Evolutionary conservation across 1,140 invertebrate genomes (phyloP).

Genomic region (Popillia japonica): DNA sequence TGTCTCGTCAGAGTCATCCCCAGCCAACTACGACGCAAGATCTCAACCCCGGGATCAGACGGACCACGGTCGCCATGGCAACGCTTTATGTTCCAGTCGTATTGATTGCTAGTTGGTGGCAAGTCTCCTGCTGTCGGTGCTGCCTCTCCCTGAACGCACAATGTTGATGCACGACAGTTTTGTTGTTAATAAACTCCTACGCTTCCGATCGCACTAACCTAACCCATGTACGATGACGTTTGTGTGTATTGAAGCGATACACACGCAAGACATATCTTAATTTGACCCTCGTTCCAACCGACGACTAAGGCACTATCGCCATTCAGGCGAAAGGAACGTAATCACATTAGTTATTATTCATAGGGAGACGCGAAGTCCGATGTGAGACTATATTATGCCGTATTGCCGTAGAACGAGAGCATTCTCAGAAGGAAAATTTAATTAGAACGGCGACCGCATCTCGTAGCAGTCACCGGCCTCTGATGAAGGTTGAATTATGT

Average conservation of each 20-base stretch:
- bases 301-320: background rate
- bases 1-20: background rate
- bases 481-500: slow-evolving; percentile 27
- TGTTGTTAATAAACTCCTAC: slow-evolving; percentile 30
- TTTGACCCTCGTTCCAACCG: background rate
- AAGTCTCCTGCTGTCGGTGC: slow-evolving; percentile 1
- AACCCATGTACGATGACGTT: background rate
- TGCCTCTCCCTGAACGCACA: background rate
- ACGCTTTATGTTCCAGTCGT: slow-evolving; percentile 39
- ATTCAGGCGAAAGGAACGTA: background rate
- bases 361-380: background rate
- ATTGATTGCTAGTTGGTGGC: slow-evolving; percentile 28
- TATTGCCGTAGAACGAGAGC: background rate
- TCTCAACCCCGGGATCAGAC: slow-evolving; percentile 34
- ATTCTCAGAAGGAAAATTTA: slow-evolving; percentile 30
- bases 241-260: background rate
- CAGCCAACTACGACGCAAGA: background rate
- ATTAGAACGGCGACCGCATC: slow-evolving; percentile 1
- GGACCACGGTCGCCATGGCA: slow-evolving; percentile 25
- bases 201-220: slow-evolving; percentile 15
- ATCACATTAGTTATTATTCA: slow-evolving; percentile 29
- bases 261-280: slow-evolving; percentile 1
- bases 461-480: background rate
- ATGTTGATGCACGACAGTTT: slow-evolving; percentile 23
- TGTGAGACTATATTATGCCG: too few species aligned